Evolutionary conservation across 1,140 invertebrate genomes (phyloP), one percentile per base, ranked within the genome.

Genomic region (Drosophila pectinifera): DNA sequence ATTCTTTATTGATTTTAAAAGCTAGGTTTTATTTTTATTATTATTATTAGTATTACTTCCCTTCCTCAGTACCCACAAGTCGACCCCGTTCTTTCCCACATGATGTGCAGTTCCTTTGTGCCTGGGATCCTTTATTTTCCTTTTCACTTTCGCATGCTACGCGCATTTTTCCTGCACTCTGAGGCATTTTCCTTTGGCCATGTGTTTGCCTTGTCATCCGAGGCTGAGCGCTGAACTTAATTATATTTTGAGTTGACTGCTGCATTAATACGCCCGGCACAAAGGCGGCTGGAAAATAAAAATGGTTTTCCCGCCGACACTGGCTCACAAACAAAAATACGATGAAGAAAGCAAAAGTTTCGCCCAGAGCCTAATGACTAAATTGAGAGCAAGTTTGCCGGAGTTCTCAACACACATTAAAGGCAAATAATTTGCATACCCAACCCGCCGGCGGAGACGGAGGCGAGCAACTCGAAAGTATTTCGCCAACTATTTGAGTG

Each of bases 361-460:
- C 22, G 57, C 55, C 63, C 55, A 68, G 31, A 74, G 73, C 61
- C 67, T 74, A 86, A 86, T 79, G 78, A 88, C 69, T 78, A 34
- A 86, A 85, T 81, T 73, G 74, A 85, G 67, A 61, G 51, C 59
- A 67, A 81, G 55, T 46, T 77, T 53, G 57, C 24, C 28, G 41
- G 80, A 88, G 53, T 82, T 82, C 67, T 78, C 51, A 53, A 36
- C 64, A 65, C 61, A 78, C 61, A 86, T 82, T 79, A 88, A 72
- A 75, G 83, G 20, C 61, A 88, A 88, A 88, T 83, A 83, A 88
- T 88, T 84, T 89, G 80, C 83, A 88, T 88, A 84, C 63, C 75
- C 86, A 67, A 46, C n/a, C 85, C 78, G 45, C 34, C 31, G 20
- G 41, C 49, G 46, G 49, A 70, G 46, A n/a, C n/a, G n/a, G 48